Percentiles rank a stretch among this genome's conserved stretches.
Evolutionary conservation across 2,888 invertebrate genomes (phyloP).

Genomic region (Ornithoptera alexandrae): DNA sequence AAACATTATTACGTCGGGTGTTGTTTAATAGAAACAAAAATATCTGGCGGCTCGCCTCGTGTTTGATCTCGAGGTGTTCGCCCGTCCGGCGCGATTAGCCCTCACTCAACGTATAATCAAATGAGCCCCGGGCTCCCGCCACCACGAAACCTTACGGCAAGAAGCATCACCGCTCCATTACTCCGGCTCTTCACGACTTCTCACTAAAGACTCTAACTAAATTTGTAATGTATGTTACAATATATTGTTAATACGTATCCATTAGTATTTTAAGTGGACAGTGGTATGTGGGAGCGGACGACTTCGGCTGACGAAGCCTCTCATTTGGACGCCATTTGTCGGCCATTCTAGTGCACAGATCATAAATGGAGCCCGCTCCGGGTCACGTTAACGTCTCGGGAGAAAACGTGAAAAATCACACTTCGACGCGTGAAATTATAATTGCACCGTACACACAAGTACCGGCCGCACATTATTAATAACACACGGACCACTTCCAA

Average conservation of each 20-base stretch:
- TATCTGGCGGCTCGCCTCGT: slow-evolving; percentile 80
- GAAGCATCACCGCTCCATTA: slow-evolving; percentile 43
- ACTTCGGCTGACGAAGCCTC: slow-evolving; percentile 75
- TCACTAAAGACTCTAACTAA: slow-evolving; percentile 14
- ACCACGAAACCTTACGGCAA: slow-evolving; percentile 42
- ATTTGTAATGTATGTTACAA: slow-evolving; percentile 36
- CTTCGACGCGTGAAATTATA: slow-evolving; percentile 71
- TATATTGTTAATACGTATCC: slow-evolving; percentile 27
- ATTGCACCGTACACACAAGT: slow-evolving; percentile 35
- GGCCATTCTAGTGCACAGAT: slow-evolving; percentile 79
- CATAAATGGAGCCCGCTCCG: slow-evolving; percentile 77
- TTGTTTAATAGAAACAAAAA: slow-evolving; percentile 81
- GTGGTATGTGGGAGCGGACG: slow-evolving; percentile 62
- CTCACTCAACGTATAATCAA: slow-evolving; percentile 80
- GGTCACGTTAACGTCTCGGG: slow-evolving; percentile 76
- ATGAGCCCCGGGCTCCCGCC: slow-evolving; percentile 70
- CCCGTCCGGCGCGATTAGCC: slow-evolving; percentile 80
- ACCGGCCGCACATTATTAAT: neutral
- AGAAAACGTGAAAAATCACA: slow-evolving; percentile 79
- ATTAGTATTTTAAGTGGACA: slow-evolving; percentile 55
- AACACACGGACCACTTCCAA: neutral
- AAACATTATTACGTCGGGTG: slow-evolving; percentile 81
- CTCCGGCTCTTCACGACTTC: slow-evolving; percentile 27
- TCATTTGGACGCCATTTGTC: slow-evolving; percentile 80
- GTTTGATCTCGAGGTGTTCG: slow-evolving; percentile 81